phyloP scores from a whole-genome alignment of 2,113 vertebrate genomes.

The Geococcyx californianus region DNA sequence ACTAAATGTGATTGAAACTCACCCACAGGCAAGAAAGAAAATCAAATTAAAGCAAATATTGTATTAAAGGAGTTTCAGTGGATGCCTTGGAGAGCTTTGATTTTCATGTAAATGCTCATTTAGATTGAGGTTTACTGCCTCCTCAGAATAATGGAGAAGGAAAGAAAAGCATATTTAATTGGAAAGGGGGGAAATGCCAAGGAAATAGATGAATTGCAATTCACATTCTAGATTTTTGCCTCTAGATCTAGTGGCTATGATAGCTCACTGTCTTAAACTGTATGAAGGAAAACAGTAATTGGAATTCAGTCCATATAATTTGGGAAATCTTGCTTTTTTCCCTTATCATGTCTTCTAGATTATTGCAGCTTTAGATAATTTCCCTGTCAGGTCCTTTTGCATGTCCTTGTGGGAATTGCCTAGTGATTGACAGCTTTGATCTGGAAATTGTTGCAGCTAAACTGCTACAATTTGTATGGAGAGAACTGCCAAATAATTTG shows the following conservation, averaged over 20 bases:
- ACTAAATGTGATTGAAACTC: conserved; percentile 15
- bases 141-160: conserved; percentile 16
- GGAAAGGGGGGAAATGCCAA: conserved; percentile 25
- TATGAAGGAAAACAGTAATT: background rate
- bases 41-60: conserved; percentile 61
- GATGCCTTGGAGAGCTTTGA: conserved; percentile 57
- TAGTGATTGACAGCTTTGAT: conserved; percentile 64
- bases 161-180: conserved; percentile 56
- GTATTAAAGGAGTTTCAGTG: conserved; percentile 40
- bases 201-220: conserved; percentile 42
- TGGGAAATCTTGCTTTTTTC: background rate
- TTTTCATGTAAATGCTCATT: conserved; percentile 61
- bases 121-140: conserved; percentile 53
- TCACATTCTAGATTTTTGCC: conserved; percentile 37
- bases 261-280: background rate
- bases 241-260: background rate
- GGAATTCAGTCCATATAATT: background rate
- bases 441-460: conserved; percentile 61
- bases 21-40: conserved; percentile 30
- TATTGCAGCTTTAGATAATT: conserved; percentile 38
- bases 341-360: background rate
- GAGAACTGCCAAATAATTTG: conserved; percentile 60
- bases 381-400: conserved; percentile 45
- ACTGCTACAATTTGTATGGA: conserved; percentile 29
- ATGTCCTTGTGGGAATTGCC: conserved; percentile 54